Evolutionary conservation across 2,888 invertebrate species (phyloP), one percentile per base, ranked within the genome.

Genomic region (Phragmatobia fuliginosa): DNA sequence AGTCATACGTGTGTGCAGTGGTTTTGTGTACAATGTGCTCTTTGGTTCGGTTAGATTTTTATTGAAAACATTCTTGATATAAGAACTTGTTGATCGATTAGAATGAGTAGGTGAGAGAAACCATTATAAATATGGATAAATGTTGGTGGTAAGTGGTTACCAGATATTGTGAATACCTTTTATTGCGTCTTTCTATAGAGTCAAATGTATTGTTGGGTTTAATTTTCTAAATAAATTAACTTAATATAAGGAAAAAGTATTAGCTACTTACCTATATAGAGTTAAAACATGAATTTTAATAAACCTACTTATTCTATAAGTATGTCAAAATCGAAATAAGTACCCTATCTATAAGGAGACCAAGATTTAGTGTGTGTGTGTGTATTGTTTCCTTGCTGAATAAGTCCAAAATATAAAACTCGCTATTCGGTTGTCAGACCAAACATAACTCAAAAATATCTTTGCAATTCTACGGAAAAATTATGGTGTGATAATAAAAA

Each of bases 1-100:
- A 79, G 61, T 71, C 67, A 68, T 61, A 59, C 60, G 70, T 58
- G 67, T 2, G n/a, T 66, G 32, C 21, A 71, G 67, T 49, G 67
- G 66, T 25, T 31, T 33, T 58, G 62, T 60, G 68, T 62, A 41
- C 21, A 49, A 49, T 59, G n/a, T 70, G 70, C 63, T 52, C 59
- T 56, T 32, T 38, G 16, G 36, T 36, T 62, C 36, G 33, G 56
- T 31, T 25, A 32, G 21, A 16, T 68, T 66, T 59, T 21, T 33
- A 45, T 49, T 62, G 8, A 31, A 31, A 32, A 61, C 10, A 60
- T 60, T 28, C 28, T 56, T 56, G 6, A 6, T 56, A 56, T 6
- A 56, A 16, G 0, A 25, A 56, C 28, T 25, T 56, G 28, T 56
- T 56, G 25, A 56, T 56, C 25, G 25, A 14, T 52, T 52, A 52